Conservation (phyloP, 2,888 invertebrate species). For the Phengaris arion region DNA sequence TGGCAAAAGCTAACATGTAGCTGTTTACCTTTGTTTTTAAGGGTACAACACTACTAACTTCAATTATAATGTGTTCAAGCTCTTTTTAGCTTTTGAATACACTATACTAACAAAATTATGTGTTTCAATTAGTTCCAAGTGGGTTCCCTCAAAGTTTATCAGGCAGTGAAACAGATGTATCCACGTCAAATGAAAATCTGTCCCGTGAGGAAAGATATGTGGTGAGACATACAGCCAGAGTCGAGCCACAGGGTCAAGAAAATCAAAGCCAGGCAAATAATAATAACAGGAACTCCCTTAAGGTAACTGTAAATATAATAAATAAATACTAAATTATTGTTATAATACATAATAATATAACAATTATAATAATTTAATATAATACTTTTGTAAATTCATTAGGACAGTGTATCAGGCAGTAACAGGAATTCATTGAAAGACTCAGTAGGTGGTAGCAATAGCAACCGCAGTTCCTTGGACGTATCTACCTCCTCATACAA, state of each 20-base stretch:
- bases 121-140: conserved; percentile 60
- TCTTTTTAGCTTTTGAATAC: no score
- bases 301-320: conserved; percentile 56
- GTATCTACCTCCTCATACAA: conserved; percentile 90
- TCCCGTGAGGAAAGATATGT: conserved; percentile 92
- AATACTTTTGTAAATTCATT: conserved; percentile 26
- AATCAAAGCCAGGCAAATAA: conserved; percentile 72
- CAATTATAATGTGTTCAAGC: no score
- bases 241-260: conserved; percentile 96
- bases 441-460: conserved; percentile 77
- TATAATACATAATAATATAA: no score
- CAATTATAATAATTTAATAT: not conserved
- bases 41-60: no score
- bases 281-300: conserved; percentile 81
- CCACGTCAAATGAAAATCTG: conserved; percentile 93
- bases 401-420: conserved; percentile 70
- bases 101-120: not conserved
- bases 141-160: conserved; percentile 87
- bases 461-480: conserved; percentile 83
- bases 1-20: no score
- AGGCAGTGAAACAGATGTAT: conserved; percentile 93
- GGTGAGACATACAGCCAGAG: conserved; percentile 88
- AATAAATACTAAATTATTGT: no score
- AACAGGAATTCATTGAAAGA: conserved; percentile 83
- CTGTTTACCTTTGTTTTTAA: no score